Evolutionary conservation across 2,888 invertebrate species (phyloP).

Genomic region (Heliconius charithonia): DNA sequence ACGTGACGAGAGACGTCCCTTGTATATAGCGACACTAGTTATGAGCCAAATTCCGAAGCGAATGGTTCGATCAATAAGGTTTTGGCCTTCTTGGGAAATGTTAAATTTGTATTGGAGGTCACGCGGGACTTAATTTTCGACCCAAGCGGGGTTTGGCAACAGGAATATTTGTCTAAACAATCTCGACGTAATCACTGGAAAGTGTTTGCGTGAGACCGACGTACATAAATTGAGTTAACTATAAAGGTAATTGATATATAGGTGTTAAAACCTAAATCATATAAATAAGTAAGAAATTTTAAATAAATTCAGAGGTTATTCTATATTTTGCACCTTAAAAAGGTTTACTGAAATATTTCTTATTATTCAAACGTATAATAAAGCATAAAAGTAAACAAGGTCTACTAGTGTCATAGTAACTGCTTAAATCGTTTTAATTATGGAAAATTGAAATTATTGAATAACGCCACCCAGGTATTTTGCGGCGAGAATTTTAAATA

Average conservation of each 20-base stretch:
- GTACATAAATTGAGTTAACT: neutral
- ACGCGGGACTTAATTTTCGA: constrained; percentile 35
- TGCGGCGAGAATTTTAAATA: constrained; percentile 45
- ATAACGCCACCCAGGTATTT: constrained; percentile 31
- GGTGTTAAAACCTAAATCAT: neutral
- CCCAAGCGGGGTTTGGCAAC: constrained; percentile 19
- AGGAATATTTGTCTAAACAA: constrained; percentile 29
- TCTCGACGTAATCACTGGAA: neutral
- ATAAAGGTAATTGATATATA: neutral
- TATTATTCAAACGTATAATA: no score
- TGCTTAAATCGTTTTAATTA: constrained; percentile 16
- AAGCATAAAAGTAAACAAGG: neutral
- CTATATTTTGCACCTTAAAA: no score
- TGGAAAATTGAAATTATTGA: constrained; percentile 14
- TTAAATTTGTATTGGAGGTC: constrained; percentile 33
- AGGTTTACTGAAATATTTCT: no score
- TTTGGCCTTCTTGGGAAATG: constrained; percentile 36
- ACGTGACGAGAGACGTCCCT: constrained; percentile 18
- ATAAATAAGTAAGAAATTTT: neutral
- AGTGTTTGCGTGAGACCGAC: neutral
- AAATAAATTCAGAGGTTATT: no score
- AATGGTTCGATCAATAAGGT: constrained; percentile 40
- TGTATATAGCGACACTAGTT: constrained; percentile 20
- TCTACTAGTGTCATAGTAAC: neutral
- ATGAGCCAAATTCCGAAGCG: constrained; percentile 29